Evolutionary conservation across 2,888 invertebrate genomes (phyloP).

Genomic region (Boloria euphrosyne): DNA sequence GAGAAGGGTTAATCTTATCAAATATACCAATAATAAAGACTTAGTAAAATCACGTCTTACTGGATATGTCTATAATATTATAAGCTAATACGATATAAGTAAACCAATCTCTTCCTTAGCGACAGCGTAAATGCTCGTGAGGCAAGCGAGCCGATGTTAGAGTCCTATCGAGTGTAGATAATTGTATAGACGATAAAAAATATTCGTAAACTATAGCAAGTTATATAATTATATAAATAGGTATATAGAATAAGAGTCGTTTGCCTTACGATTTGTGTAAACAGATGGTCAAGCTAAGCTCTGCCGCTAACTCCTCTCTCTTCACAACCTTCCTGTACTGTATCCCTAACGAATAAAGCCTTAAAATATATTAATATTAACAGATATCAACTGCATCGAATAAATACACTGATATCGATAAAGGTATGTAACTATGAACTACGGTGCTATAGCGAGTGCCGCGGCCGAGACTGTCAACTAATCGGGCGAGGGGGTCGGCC

Average conservation of each 20-base stretch:
- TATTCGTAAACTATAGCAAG: background rate
- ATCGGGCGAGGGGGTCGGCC: slow-evolving; percentile 42
- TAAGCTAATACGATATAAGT: slow-evolving; percentile 52
- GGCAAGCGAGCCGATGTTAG: slow-evolving; percentile 12
- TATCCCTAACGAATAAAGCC: slow-evolving; percentile 42
- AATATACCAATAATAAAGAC: slow-evolving; percentile 42
- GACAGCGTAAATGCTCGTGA: slow-evolving; percentile 20
- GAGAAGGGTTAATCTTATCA: slow-evolving; percentile 28
- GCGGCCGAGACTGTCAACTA: slow-evolving; percentile 64
- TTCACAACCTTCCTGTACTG: slow-evolving; percentile 42
- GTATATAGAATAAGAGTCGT: slow-evolving; percentile 1
- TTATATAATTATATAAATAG: background rate
- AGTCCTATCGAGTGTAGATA: background rate
- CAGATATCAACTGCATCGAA: slow-evolving; percentile 36
- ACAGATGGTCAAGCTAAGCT: slow-evolving; percentile 13
- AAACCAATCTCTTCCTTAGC: slow-evolving; percentile 32
- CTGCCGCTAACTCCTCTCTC: slow-evolving; percentile 38
- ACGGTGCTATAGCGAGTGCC: slow-evolving; percentile 32
- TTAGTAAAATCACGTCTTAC: slow-evolving; percentile 62
- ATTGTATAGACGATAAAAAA: slow-evolving; percentile 9
- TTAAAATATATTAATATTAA: slow-evolving; percentile 34
- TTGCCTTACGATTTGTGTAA: slow-evolving; percentile 24
- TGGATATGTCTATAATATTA: slow-evolving; percentile 71
- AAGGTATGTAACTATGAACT: slow-evolving; percentile 31
- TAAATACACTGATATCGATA: slow-evolving; percentile 13